phyloP scores from a whole-genome alignment of 2,888 invertebrate genomes.

The Acrocyrtus sp. region DNA sequence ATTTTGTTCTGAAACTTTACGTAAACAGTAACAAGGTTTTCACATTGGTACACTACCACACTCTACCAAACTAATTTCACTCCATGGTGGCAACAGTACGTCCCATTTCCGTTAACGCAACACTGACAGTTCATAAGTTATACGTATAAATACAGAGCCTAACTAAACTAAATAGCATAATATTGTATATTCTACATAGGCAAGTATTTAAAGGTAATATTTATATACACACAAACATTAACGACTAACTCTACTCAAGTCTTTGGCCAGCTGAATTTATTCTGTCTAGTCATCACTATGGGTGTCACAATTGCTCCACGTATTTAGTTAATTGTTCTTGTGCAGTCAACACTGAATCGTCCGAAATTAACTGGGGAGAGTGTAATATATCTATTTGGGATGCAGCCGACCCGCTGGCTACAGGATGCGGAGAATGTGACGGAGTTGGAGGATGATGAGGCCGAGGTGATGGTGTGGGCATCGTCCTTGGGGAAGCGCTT shows the following conservation, averaged over 20 bases:
- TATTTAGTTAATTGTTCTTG: slow-evolving; percentile 96
- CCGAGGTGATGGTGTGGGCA: slow-evolving; percentile 62
- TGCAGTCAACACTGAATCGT: slow-evolving; percentile 83
- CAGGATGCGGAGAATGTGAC: slow-evolving; percentile 63
- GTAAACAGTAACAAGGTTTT: too few relatives aligned
- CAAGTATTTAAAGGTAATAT: too few relatives aligned
- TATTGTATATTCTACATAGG: too few relatives aligned
- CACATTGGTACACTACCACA: too few relatives aligned
- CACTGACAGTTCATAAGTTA: too few relatives aligned
- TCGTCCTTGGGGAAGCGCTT: slow-evolving; percentile 62
- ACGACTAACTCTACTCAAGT: slow-evolving; percentile 51
- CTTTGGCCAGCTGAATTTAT: slow-evolving; percentile 53
- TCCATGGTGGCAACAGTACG: too few relatives aligned
- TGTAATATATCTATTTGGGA: slow-evolving; percentile 64
- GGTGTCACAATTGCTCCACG: slow-evolving; percentile 86
- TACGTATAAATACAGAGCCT: too few relatives aligned
- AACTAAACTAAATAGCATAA: too few relatives aligned
- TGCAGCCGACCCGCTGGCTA: slow-evolving; percentile 62
- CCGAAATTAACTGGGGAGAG: slow-evolving; percentile 71
- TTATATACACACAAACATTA: slow-evolving; percentile 42
- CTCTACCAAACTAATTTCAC: too few relatives aligned
- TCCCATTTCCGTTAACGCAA: too few relatives aligned
- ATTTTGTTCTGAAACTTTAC: too few relatives aligned
- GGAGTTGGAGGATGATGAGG: slow-evolving; percentile 62
- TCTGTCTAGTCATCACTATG: slow-evolving; percentile 56